Conservation (phyloP, 2,888 invertebrate species). For the Melanargia galathea region DNA sequence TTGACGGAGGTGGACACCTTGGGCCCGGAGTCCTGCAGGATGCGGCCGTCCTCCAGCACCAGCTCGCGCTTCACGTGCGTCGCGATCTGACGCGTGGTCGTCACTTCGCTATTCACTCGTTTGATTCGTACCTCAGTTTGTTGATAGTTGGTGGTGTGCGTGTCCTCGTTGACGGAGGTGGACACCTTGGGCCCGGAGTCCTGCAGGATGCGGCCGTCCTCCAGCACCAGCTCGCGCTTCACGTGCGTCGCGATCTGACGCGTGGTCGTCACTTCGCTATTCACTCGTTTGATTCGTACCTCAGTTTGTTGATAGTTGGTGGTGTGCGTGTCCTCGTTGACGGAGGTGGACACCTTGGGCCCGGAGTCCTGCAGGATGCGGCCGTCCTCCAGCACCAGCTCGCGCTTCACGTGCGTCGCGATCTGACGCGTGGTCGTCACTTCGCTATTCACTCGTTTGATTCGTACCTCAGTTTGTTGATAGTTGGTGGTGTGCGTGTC, state of each 20-base stretch:
- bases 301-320: slow-evolving; percentile 92
- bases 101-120: too few relatives aligned
- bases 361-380: slow-evolving; percentile 94
- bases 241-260: slow-evolving; percentile 95
- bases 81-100: slow-evolving; percentile 94
- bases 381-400: slow-evolving; percentile 94
- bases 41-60: slow-evolving; percentile 94
- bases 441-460: too few relatives aligned
- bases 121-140: slow-evolving; percentile 85
- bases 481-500: slow-evolving; percentile 95
- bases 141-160: slow-evolving; percentile 93
- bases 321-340: slow-evolving; percentile 94
- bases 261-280: too few relatives aligned
- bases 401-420: slow-evolving; percentile 94
- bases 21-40: slow-evolving; percentile 94
- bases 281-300: too few relatives aligned
- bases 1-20: slow-evolving; percentile 95
- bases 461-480: slow-evolving; percentile 86
- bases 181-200: too few relatives aligned
- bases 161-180: slow-evolving; percentile 95
- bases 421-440: slow-evolving; percentile 95
- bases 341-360: too few relatives aligned
- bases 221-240: slow-evolving; percentile 92
- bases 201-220: slow-evolving; percentile 94
- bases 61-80: slow-evolving; percentile 94